Base-by-base conservation (phyloP, 2,888 invertebrate genomes). In the Leucoma salicis region DNA sequence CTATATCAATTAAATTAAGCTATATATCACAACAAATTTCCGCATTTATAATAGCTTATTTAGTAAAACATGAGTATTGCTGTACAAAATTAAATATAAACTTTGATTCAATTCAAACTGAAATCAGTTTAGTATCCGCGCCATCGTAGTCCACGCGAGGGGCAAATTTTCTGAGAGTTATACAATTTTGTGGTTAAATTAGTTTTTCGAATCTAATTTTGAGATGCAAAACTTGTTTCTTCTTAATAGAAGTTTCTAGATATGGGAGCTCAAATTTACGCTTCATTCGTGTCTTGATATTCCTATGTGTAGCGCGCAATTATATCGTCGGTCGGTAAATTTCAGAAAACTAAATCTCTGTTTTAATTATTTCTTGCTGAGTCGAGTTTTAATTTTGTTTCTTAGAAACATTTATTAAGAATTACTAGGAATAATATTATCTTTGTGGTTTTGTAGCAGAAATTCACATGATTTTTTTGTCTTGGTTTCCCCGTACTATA, bases 191-290 rank as follows among this genome's bases (percentile, higher is more conserved):
- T 35, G 53, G 53, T 31, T 35, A 58, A 58, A 61, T 58, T 61
- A 43, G 61, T 48, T 59, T 60, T 53, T 60, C 39, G 42, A 46
- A 57, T 53, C 49, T 53, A 47, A 56, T 57, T 60, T 57, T 28
- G 35, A 32, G 31, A 46, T 35, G 47, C 21, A 34, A 53, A 57
- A 61, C 45, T 60, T 60, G 46, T 58, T 57, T 53, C 43, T 48
- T 57, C 50, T 46, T 48, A 31, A 36, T 35, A 21, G 35, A 61
- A 61, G 46, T 53, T 57, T 57, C 46, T 31, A 27, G 46, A 44
- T 35, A 35, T 35, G 31, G 35, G 31, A 45, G 47, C n/a, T 35
- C 44, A 34, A 53, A 3, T 53, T 57, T 45, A 39, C 49, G 41
- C 14, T 53, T 56, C 43, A 53, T 42, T 45, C 28, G 3, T 14